Evolutionary conservation across 1,140 invertebrate species (phyloP).

Genomic region (Drosophila carrolli): DNA sequence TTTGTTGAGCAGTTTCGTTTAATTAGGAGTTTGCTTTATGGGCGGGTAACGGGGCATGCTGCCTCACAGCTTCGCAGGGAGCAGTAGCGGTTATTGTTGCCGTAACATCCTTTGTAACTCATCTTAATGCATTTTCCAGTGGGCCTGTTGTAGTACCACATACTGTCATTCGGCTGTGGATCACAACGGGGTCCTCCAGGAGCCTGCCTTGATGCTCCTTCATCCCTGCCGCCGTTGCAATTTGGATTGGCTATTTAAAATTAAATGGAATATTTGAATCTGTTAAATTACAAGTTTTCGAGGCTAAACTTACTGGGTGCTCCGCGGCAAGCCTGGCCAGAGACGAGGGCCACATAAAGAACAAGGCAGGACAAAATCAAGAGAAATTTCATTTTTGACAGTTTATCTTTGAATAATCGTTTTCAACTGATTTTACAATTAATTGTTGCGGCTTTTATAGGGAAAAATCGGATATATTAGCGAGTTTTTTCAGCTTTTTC

Average conservation of each 20-base stretch:
- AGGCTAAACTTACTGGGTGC: conserved; percentile 1
- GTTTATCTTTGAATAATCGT: background rate
- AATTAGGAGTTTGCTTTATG: background rate
- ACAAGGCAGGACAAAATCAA: conserved; percentile 1
- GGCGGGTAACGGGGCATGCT: background rate
- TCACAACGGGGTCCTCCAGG: background rate
- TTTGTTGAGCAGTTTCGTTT: background rate
- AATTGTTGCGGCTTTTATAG: background rate
- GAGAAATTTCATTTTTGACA: conserved; percentile 13
- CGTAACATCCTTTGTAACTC: conserved; percentile 9
- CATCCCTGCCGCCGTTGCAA: background rate
- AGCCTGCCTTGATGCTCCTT: background rate
- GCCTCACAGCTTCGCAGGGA: background rate
- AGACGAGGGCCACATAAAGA: background rate
- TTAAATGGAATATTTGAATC: background rate
- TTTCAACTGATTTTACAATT: background rate
- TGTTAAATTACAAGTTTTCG: background rate
- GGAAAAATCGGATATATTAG: background rate
- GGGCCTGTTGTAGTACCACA: conserved; percentile 21
- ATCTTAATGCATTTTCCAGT: conserved; percentile 1
- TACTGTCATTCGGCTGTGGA: background rate
- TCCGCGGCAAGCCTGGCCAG: conserved; percentile 1
- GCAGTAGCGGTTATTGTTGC: conserved; percentile 17
- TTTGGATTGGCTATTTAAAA: background rate
- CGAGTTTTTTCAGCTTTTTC: too few relatives aligned